Base-by-base conservation (phyloP, 2,113 vertebrate genomes). In the Rhinopomastus cyanomelas region DNA sequence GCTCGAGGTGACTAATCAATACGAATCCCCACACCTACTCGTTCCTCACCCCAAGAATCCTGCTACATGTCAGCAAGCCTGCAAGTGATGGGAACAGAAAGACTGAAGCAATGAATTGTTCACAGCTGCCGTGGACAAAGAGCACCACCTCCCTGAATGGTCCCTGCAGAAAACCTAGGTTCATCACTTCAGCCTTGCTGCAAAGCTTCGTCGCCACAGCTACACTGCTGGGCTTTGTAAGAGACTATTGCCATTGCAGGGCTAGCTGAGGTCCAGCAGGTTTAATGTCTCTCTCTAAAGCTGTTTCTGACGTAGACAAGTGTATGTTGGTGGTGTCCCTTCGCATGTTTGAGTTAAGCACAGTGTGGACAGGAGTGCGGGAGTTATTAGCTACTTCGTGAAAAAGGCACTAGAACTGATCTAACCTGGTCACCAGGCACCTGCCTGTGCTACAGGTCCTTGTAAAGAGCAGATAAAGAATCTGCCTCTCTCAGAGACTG, bases 121-220 rank as follows among this genome's bases (percentile, higher is more conserved):
- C 62, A 78, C 76, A 78, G 71, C 3, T 82, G 59, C 73, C 51
- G 59, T 23, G 62, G 61, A 91, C 64, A 18, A 75, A 68, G 60
- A 77, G 34, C 59, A 73, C 21, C 77, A 62, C 39, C 56, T 85
- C 74, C 88, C 78, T 87, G 86, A 91, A 87, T 56, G 52, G 59
- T 79, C 77, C n/a, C 66, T 79, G 67, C 9, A 87, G 59, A 73
- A 87, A 90, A 62, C 12, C 2, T 26, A n/a, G 12, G 20, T 53
- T 85, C 68, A 91, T 90, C 56, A 52, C 64, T 80, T 67, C 88
- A 71, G 73, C 81, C 69, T 93, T 94, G 91, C 83, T 94, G 93
- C 88, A 86, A 83, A 76, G 30, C 44, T 81, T 59, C 76, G 66
- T 86, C 52, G 72, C 75, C 1, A 0, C 34, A 65, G 87, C 89